Conservation (phyloP, 2,888 invertebrate species). For the Phortica magna region DNA sequence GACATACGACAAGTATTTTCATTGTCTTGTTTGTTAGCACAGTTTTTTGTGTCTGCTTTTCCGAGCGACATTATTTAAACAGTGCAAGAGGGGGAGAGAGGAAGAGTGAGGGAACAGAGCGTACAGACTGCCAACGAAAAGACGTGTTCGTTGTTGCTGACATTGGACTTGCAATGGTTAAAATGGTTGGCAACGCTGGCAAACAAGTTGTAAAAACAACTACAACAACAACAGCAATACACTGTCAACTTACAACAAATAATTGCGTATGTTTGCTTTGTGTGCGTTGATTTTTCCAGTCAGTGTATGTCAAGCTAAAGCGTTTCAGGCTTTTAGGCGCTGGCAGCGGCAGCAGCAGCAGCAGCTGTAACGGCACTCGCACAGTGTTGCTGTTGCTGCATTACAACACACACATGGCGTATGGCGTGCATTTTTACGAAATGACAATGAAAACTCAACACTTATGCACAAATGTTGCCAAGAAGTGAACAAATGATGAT, state of each 20-base stretch:
- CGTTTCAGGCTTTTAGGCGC: neutral
- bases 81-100: neutral
- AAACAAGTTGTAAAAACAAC: slow-evolving; percentile 48
- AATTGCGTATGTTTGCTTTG: slow-evolving; percentile 59
- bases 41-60: slow-evolving; percentile 15
- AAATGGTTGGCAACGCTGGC: slow-evolving; percentile 66
- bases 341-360: neutral
- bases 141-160: slow-evolving; percentile 43
- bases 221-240: slow-evolving; percentile 27
- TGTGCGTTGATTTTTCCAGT: neutral
- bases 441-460: slow-evolving; percentile 44
- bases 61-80: slow-evolving; percentile 6
- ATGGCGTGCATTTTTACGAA: slow-evolving; percentile 20
- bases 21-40: slow-evolving; percentile 68
- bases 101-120: neutral
- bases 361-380: too few relatives aligned
- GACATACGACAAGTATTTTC: slow-evolving; percentile 61
- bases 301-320: neutral
- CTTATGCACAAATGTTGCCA: slow-evolving; percentile 70
- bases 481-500: slow-evolving; percentile 58
- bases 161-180: slow-evolving; percentile 63
- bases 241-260: slow-evolving; percentile 45
- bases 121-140: slow-evolving; percentile 9
- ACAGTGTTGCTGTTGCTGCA: too few relatives aligned
- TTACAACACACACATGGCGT: slow-evolving; percentile 34